Conservation (phyloP, 2,797 vertebrate genomes). For the Tiaroga cobitis region DNA sequence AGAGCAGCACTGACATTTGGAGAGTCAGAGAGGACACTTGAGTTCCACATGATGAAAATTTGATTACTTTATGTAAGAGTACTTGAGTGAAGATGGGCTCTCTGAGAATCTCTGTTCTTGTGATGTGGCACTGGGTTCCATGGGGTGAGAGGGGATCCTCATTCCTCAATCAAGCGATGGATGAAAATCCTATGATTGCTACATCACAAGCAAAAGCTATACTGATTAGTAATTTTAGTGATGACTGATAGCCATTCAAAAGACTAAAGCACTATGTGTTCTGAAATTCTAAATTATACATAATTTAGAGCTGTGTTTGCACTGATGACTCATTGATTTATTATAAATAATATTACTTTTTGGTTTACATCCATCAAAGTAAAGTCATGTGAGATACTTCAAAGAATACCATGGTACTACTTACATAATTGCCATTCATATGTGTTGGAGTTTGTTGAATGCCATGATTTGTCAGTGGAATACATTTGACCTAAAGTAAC, state of each 20-base stretch:
- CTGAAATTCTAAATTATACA: not conserved
- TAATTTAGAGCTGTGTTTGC: not conserved
- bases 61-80: constrained; percentile 45
- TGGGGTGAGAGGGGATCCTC: not conserved
- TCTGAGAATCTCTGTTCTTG: constrained; percentile 14
- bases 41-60: constrained; percentile 36
- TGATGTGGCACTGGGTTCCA: not conserved
- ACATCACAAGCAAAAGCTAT: not conserved
- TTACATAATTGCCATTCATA: not conserved
- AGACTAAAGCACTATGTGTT: not conserved
- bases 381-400: not conserved
- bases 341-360: constrained; percentile 3
- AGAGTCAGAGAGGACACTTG: constrained; percentile 1
- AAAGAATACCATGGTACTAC: not conserved
- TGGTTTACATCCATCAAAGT: not conserved
- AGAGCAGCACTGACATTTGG: not conserved
- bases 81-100: not conserved
- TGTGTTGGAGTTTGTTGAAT: not conserved
- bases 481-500: not conserved
- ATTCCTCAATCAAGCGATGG: not conserved
- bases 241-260: not conserved
- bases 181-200: not conserved
- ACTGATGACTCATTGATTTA: not conserved
- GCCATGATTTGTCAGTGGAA: not conserved
- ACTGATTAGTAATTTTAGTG: not conserved